Evolutionary conservation across 2,113 vertebrate species (phyloP), one percentile per base, ranked within the genome.

Genomic region (Edolisoma coerulescens): DNA sequence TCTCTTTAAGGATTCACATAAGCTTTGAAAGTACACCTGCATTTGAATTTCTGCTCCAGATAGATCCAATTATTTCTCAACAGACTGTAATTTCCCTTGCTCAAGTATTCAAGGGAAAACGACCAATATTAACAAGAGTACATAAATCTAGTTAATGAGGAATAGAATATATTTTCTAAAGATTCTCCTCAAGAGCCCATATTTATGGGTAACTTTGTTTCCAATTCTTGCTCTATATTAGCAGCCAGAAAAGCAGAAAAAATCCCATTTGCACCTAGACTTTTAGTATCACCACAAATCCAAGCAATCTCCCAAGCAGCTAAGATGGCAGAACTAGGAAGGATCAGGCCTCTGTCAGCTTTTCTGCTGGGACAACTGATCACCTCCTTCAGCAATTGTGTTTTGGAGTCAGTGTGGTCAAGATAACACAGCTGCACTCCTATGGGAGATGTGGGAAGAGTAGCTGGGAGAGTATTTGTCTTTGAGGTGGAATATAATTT

Each of bases 111-210:
- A 70, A 81, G 76, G 80, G 89, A 87, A 92, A 93, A 80, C 0
- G 20, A 81, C 68, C 11, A 6, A 24, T 77, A 65, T 61, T 90
- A 93, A 67, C 47, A 63, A 52, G 67, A 88, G 90, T 85, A 63
- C 50, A 90, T 82, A 77, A 90, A 95, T 93, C 91, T 84, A 11
- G 37, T 76, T 94, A 95, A 94, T 68, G 37, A 94, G 78, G 60
- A 91, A 64, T 16, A 87, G 69, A 87, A 89, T 85, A 56, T 56
- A 67, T 93, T 93, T 91, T 41, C 70, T 74, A 59, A 82, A 91
- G 73, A 84, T 84, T 82, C 14, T 4, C 50, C 84, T 85, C 0
- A 11, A 73, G 64, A 65, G 54, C 12, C 15, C 50, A 13, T 68
- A 87, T 83, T 94, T 90, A 95, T 60, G 53, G 70, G 50, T 45